A percentile compares a stretch with the other conserved stretches of the same genome.
Evolutionary conservation across 2,113 vertebrate genomes (phyloP).

Genomic region (Mormyrus iriodes): DNA sequence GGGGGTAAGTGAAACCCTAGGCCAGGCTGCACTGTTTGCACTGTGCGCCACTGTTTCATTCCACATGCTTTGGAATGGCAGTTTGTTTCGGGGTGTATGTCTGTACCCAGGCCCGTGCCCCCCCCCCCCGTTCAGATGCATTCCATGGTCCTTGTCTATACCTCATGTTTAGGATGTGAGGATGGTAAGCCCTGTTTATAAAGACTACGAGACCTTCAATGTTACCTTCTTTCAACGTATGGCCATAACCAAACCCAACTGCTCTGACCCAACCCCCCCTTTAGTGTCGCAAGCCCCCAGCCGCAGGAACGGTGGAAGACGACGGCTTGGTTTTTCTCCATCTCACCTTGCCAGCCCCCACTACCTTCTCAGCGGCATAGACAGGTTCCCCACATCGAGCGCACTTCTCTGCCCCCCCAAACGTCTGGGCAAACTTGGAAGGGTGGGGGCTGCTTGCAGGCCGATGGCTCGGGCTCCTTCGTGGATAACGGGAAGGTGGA

Average conservation of each 20-base stretch:
- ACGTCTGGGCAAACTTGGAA: conserved; percentile 92
- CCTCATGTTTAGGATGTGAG: neutral
- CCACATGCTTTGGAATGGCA: neutral
- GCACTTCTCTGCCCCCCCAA: conserved; percentile 82
- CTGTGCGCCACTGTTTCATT: no score
- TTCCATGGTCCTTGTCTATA: neutral
- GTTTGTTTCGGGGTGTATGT: neutral
- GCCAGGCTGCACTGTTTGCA: neutral
- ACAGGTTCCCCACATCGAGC: conserved; percentile 82
- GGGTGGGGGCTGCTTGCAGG: conserved; percentile 82
- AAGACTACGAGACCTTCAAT: neutral
- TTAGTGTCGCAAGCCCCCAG: neutral
- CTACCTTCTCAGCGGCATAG: conserved; percentile 88
- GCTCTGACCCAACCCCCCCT: neutral
- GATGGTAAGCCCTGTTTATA: neutral
- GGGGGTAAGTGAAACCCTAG: neutral
- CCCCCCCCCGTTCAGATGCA: neutral
- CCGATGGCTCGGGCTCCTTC: conserved; percentile 62
- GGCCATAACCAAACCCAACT: neutral
- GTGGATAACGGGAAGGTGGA: neutral
- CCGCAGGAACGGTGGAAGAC: neutral
- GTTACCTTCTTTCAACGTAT: neutral
- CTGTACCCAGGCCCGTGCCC: neutral
- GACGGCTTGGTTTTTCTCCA: neutral
- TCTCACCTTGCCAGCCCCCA: conserved; percentile 89